Percentiles rank a stretch among this genome's conserved stretches.
phyloP scores from a whole-genome alignment of 2,113 vertebrate genomes.

The Ceyx cyanopectus region DNA sequence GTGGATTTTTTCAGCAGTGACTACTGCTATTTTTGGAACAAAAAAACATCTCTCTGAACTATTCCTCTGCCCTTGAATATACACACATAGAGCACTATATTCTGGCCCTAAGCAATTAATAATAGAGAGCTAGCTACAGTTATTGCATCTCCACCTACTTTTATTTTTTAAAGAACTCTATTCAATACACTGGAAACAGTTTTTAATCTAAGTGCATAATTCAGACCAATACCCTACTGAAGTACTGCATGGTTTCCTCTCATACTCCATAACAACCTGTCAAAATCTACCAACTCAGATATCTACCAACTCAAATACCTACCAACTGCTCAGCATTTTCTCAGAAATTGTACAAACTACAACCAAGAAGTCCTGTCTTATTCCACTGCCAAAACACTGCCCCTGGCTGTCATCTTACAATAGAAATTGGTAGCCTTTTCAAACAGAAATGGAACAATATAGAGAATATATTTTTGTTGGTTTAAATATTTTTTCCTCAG shows the following conservation, averaged over 20 bases:
- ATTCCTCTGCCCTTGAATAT: not conserved
- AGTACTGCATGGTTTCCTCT: not conserved
- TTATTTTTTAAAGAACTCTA: constrained; percentile 1
- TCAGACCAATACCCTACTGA: not conserved
- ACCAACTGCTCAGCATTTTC: not conserved
- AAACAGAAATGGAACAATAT: not conserved
- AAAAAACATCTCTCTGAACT: not conserved
- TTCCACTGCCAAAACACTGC: not conserved
- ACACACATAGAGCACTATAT: rapidly evolving
- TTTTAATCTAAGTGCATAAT: not conserved
- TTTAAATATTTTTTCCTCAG: not conserved
- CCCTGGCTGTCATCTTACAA: not conserved
- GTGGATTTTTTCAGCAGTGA: not conserved
- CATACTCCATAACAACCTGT: not conserved
- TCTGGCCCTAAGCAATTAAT: constrained; percentile 4
- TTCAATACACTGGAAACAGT: not conserved
- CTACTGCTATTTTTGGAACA: not conserved
- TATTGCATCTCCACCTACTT: not conserved
- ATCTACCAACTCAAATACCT: not conserved
- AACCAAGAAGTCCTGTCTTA: not conserved
- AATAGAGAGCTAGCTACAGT: not conserved
- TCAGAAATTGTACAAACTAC: not conserved
- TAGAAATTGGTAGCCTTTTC: not conserved
- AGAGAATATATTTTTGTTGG: not conserved
- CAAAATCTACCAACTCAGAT: not conserved